phyloP scores from a whole-genome alignment of 2,113 vertebrate genomes.

The Elachura formosa region DNA sequence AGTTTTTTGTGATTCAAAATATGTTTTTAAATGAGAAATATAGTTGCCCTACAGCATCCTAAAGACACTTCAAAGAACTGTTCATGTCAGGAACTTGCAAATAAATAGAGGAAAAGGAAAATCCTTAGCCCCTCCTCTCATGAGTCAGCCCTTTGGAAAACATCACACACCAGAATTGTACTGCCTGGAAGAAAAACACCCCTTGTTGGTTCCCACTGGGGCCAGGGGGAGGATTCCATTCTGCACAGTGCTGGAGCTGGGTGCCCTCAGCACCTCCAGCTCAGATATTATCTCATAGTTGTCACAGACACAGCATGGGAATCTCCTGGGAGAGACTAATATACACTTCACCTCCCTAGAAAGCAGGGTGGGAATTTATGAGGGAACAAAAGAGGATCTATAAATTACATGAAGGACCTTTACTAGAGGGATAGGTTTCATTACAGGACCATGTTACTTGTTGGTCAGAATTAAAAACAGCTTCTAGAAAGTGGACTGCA shows the following conservation, averaged over 20 bases:
- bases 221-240: neutral
- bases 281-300: neutral
- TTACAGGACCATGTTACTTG: neutral
- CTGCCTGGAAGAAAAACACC: neutral
- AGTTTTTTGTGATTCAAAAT: neutral
- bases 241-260: neutral
- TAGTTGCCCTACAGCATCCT: neutral
- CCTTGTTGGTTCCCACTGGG: neutral
- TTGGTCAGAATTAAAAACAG: constrained; percentile 22
- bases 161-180: neutral
- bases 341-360: neutral
- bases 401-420: neutral
- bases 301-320: neutral
- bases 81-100: neutral
- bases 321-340: neutral
- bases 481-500: neutral
- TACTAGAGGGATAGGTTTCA: neutral
- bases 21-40: neutral
- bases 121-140: neutral
- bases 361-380: neutral
- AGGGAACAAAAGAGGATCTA: neutral
- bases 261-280: neutral
- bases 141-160: neutral
- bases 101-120: neutral
- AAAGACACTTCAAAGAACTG: neutral